These are phyloP conservation scores for Stictonetta naevosa DNA, from an alignment of 2,113 vertebrate species.

Conservation along the genomic window DNA sequence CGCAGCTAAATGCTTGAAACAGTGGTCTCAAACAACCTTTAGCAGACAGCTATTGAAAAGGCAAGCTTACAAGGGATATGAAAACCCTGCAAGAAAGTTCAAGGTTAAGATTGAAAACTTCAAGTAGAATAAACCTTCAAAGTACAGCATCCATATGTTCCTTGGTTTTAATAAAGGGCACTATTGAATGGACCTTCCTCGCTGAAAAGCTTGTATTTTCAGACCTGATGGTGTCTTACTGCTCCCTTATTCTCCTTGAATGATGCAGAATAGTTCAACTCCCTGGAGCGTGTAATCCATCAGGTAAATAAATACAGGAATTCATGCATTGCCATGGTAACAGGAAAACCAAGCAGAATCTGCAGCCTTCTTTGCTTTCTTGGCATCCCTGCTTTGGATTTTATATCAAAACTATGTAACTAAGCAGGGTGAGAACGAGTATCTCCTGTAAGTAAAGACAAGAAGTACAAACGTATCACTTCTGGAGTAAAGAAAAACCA, in stretches of 20 bases:
- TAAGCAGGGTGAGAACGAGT: background rate
- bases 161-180: background rate
- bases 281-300: slow-evolving; percentile 14
- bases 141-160: background rate
- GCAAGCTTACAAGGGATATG: background rate
- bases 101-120: background rate
- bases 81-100: background rate
- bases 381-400: background rate
- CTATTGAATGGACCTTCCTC: background rate
- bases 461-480: background rate
- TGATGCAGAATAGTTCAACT: background rate
- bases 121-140: background rate
- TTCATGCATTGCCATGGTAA: slow-evolving; percentile 32
- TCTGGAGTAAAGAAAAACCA: background rate
- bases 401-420: background rate
- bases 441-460: background rate
- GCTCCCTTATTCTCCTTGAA: background rate
- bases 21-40: background rate
- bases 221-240: background rate
- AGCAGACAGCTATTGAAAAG: background rate
- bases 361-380: background rate
- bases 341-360: slow-evolving; percentile 32
- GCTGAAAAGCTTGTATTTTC: background rate
- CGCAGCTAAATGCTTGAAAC: background rate
- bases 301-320: slow-evolving; percentile 63